Percentiles rank a stretch among this genome's conserved stretches.
These are phyloP conservation scores for Dryobota labecula DNA, from an alignment of 2,888 invertebrate genomes.

Conservation along the genomic window DNA sequence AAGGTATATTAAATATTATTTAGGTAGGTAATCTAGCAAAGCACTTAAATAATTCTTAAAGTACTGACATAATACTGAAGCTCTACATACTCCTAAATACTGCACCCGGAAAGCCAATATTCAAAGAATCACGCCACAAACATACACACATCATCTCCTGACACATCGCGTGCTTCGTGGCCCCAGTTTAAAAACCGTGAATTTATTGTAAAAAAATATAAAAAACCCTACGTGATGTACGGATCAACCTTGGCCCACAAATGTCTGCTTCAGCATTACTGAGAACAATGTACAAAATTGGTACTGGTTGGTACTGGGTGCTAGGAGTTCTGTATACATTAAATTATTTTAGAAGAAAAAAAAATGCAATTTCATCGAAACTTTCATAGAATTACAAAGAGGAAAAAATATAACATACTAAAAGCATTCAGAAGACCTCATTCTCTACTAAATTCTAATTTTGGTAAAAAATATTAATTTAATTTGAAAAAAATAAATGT, in stretches of 20 bases:
- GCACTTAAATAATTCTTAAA: neutral
- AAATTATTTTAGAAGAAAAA: neutral
- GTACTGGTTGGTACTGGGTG: constrained; percentile 16
- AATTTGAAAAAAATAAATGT: neutral
- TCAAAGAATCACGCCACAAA: constrained; percentile 20
- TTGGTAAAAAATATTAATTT: neutral
- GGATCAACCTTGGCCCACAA: constrained; percentile 78
- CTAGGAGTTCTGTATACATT: constrained; percentile 34
- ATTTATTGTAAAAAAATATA: constrained; percentile 63
- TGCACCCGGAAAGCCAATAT: constrained; percentile 35
- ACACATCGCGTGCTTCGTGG: constrained; percentile 55
- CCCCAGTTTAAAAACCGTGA: constrained; percentile 61
- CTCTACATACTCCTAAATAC: neutral
- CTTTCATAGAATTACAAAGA: neutral
- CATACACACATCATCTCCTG: constrained; percentile 39
- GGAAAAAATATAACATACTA: neutral
- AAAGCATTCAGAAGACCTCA: neutral
- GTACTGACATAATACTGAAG: neutral
- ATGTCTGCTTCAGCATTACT: constrained; percentile 63
- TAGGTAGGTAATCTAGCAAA: neutral
- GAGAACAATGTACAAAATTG: constrained; percentile 57
- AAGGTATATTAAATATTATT: neutral
- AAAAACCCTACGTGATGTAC: constrained; percentile 72
- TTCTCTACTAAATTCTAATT: neutral
- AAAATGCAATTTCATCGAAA: neutral